Evolutionary conservation across 2,113 vertebrate species (phyloP).

Genomic region (Microcebus lehilahytsara): DNA sequence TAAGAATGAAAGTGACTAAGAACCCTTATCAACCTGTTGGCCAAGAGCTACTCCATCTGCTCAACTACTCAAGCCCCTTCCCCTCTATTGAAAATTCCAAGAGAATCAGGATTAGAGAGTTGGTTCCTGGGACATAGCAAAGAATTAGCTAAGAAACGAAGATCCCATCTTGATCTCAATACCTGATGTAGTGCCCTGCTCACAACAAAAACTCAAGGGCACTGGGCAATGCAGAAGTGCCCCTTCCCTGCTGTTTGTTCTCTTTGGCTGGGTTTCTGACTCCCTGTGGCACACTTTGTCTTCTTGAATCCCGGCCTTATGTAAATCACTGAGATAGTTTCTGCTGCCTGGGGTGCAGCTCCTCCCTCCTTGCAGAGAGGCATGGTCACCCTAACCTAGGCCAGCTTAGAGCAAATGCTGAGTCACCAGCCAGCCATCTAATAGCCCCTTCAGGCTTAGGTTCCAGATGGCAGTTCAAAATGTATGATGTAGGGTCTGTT

Average conservation of each 20-base stretch:
- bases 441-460: not conserved
- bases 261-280: not conserved
- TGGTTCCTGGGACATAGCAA: not conserved
- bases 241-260: not conserved
- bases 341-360: not conserved
- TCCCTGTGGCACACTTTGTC: not conserved
- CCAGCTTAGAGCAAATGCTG: not conserved
- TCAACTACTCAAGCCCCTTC: not conserved
- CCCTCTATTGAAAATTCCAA: not conserved
- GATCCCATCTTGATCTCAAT: not conserved
- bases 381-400: not conserved
- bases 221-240: not conserved
- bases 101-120: not conserved
- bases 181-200: not conserved
- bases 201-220: not conserved
- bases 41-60: not conserved
- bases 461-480: not conserved
- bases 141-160: not conserved
- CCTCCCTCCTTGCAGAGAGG: not conserved
- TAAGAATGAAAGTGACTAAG: conserved; percentile 20
- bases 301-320: not conserved
- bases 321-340: not conserved
- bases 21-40: not conserved
- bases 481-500: not conserved
- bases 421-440: not conserved